Percentiles rank a stretch among this genome's conserved stretches.
Evolutionary conservation across 1,140 invertebrate species (phyloP).

Genomic region (Lucilia sericata): DNA sequence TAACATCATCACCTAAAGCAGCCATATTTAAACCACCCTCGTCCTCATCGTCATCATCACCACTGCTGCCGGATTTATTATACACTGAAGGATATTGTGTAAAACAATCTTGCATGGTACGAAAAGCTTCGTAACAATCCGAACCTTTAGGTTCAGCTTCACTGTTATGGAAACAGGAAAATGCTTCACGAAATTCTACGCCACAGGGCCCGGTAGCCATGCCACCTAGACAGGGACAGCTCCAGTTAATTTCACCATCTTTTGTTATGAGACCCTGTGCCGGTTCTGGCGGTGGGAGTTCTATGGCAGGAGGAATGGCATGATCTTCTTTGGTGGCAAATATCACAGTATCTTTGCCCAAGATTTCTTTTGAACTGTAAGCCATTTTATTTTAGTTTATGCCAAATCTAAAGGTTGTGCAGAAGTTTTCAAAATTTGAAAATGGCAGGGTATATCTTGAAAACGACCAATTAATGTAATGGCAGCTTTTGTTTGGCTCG

Average conservation of each 20-base stretch:
- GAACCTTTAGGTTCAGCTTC: conserved; percentile 84
- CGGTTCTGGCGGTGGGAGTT: conserved; percentile 79
- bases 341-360: conserved; percentile 85
- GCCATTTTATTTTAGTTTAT: conserved; percentile 66
- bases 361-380: conserved; percentile 66
- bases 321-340: conserved; percentile 87
- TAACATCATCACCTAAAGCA: not conserved
- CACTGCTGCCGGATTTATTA: conserved; percentile 75
- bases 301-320: conserved; percentile 77
- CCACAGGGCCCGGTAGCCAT: conserved; percentile 97
- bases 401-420: conserved; percentile 51
- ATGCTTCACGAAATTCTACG: conserved; percentile 90
- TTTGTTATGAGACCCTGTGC: conserved; percentile 84
- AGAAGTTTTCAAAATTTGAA: conserved; percentile 71
- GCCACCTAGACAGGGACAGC: conserved; percentile 94
- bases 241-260: conserved; percentile 96
- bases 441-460: conserved; percentile 70
- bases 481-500: conserved; percentile 71
- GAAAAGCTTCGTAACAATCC: conserved; percentile 92
- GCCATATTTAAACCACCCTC: conserved; percentile 45
- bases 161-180: conserved; percentile 93
- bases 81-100: conserved; percentile 88
- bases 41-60: conserved; percentile 65
- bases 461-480: conserved; percentile 71
- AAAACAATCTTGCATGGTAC: conserved; percentile 94